Conservation (phyloP, 2,113 vertebrate species). For the Notarius lentiginosus region DNA sequence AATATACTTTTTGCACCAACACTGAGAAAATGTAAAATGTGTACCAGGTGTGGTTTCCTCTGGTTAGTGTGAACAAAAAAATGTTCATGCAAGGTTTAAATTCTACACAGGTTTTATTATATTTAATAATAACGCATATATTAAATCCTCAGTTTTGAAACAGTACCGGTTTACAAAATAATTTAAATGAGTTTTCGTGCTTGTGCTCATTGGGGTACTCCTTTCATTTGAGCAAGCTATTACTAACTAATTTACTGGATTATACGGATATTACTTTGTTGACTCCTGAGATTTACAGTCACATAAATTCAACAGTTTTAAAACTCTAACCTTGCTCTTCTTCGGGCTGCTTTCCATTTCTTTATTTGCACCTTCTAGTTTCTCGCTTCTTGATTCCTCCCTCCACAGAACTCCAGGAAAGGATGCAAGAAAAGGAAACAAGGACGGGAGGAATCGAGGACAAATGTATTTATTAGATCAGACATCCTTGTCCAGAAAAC, state of each 20-base stretch:
- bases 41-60: not conserved
- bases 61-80: not conserved
- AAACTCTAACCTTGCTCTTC: not conserved
- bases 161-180: too few relatives aligned
- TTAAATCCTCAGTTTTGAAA: too few relatives aligned
- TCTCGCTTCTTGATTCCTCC: not conserved
- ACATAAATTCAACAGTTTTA: not conserved
- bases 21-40: not conserved
- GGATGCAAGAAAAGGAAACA: not conserved
- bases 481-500: not conserved
- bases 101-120: too few relatives aligned
- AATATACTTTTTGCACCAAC: not conserved
- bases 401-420: too few relatives aligned
- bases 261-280: not conserved
- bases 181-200: too few relatives aligned
- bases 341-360: not conserved
- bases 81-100: too few relatives aligned
- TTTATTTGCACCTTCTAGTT: not conserved
- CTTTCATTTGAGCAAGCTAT: not conserved
- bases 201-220: too few relatives aligned
- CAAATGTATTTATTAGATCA: not conserved
- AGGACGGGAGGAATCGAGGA: not conserved
- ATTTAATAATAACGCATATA: too few relatives aligned
- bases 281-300: not conserved
- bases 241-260: not conserved